These are phyloP conservation scores for Galaxea fascicularis DNA, from an alignment of 92 coral and sea anemone species.

Conservation along the genomic window DNA sequence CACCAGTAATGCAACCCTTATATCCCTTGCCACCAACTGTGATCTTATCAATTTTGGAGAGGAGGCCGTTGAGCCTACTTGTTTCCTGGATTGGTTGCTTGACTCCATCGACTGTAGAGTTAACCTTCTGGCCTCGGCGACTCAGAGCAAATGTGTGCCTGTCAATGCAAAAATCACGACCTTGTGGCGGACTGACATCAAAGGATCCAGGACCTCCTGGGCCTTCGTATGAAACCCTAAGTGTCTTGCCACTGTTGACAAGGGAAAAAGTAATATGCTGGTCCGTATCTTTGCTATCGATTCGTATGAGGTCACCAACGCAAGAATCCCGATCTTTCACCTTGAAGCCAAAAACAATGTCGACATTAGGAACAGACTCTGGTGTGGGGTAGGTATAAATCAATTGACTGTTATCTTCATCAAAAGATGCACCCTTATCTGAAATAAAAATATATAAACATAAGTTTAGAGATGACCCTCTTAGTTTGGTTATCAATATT, in stretches of 20 bases:
- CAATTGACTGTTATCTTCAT: constrained; percentile 53
- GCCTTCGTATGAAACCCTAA: constrained; percentile 52
- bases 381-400: constrained; percentile 53
- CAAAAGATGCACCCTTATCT: constrained; percentile 86
- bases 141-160: constrained; percentile 71
- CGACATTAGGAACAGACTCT: constrained; percentile 51
- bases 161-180: constrained; percentile 63
- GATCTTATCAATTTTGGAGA: constrained; percentile 59
- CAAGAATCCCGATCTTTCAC: constrained; percentile 46
- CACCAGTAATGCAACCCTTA: constrained; percentile 88
- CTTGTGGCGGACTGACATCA: constrained; percentile 32
- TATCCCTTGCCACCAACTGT: constrained; percentile 62
- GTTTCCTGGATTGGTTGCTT: neutral
- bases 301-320: constrained; percentile 70
- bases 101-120: constrained; percentile 64
- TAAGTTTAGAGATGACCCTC: neutral
- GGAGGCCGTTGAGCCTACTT: constrained; percentile 39
- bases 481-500: neutral
- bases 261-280: constrained; percentile 49
- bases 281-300: constrained; percentile 37
- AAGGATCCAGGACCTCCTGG: constrained; percentile 16
- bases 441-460: constrained; percentile 1
- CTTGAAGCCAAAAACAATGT: constrained; percentile 79
- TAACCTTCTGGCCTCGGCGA: constrained; percentile 55
- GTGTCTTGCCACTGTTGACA: constrained; percentile 24